Evolutionary conservation across 2,113 vertebrate genomes (phyloP).

Genomic region (Camelus bactrianus): DNA sequence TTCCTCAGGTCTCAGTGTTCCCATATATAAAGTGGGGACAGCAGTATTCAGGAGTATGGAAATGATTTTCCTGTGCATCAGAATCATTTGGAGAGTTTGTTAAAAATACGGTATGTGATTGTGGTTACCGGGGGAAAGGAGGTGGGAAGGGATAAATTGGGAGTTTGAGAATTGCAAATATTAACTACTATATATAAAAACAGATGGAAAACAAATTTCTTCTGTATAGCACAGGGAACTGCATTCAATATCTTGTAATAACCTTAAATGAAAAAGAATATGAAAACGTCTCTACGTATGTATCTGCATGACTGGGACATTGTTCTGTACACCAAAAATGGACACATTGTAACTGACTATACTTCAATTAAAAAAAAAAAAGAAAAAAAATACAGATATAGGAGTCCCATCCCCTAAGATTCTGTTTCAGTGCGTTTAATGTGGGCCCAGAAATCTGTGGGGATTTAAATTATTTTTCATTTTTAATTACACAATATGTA

Average conservation of each 20-base stretch:
- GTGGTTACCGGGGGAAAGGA: too few relatives aligned
- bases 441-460: slow-evolving; percentile 61
- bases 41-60: not conserved
- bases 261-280: too few relatives aligned
- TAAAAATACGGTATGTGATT: not conserved
- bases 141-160: too few relatives aligned
- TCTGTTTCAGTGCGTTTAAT: slow-evolving; percentile 56
- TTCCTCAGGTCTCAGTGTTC: not conserved
- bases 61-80: not conserved
- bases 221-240: too few relatives aligned
- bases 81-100: not conserved
- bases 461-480: slow-evolving; percentile 79
- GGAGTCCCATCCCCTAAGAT: slow-evolving; percentile 33
- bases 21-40: slow-evolving; percentile 36
- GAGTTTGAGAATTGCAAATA: too few relatives aligned
- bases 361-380: slow-evolving; percentile 3
- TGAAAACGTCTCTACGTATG: too few relatives aligned
- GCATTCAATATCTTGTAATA: too few relatives aligned
- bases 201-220: too few relatives aligned
- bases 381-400: not conserved
- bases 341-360: too few relatives aligned
- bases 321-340: too few relatives aligned
- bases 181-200: too few relatives aligned
- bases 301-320: too few relatives aligned
- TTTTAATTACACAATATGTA: slow-evolving; percentile 82